Percentiles rank a stretch among this genome's conserved stretches.
These are phyloP conservation scores for Melitaea cinxia DNA, from an alignment of 1,140 invertebrate genomes.

Conservation along the genomic window DNA sequence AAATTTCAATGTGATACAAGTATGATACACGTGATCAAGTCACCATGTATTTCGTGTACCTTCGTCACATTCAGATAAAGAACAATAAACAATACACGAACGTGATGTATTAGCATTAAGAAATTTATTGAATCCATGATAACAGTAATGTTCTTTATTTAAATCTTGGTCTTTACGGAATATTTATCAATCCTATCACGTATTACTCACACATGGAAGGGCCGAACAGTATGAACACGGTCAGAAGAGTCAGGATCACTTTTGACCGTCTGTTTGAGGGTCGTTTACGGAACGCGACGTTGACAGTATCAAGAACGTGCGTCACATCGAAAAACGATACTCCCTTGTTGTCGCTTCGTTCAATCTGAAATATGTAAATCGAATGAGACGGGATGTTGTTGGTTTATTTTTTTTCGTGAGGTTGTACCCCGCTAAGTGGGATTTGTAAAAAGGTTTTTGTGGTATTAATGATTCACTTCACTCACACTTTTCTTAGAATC, in stretches of 20 bases:
- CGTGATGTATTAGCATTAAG: background rate
- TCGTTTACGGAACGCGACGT: slow-evolving; percentile 84
- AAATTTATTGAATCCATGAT: background rate
- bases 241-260: slow-evolving; percentile 85
- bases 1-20: too few relatives aligned
- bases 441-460: background rate
- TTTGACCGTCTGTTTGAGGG: slow-evolving; percentile 82
- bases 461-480: background rate
- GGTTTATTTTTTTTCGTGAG: background rate
- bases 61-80: too few relatives aligned
- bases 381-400: slow-evolving; percentile 1
- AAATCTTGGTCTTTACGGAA: background rate
- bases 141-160: background rate
- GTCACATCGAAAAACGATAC: slow-evolving; percentile 84
- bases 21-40: too few relatives aligned
- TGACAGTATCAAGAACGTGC: slow-evolving; percentile 84
- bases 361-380: slow-evolving; percentile 54
- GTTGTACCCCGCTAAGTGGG: background rate
- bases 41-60: too few relatives aligned
- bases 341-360: slow-evolving; percentile 41
- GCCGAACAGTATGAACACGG: slow-evolving; percentile 87
- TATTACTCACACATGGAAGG: slow-evolving; percentile 85
- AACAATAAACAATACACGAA: background rate
- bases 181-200: slow-evolving; percentile 1
- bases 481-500: too few relatives aligned